These are phyloP conservation scores for Cantharis rustica DNA, from an alignment of 2,888 invertebrate species.

Conservation along the genomic window DNA sequence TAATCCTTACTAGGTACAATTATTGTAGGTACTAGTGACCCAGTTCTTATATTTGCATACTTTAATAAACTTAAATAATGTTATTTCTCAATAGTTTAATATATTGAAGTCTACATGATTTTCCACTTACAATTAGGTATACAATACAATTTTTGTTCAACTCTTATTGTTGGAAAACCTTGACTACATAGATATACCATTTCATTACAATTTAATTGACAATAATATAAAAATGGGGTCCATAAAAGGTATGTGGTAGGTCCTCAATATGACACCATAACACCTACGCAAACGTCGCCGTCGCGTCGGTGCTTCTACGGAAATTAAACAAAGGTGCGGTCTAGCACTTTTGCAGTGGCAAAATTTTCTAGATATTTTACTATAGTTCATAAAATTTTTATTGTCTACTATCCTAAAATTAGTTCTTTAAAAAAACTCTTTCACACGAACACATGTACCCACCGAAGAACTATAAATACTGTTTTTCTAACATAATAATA, in stretches of 20 bases:
- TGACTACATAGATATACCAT: background rate
- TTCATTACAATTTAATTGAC: background rate
- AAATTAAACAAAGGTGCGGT: conserved; percentile 43
- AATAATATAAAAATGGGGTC: background rate
- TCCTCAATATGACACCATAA: conserved; percentile 38
- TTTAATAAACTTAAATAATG: background rate
- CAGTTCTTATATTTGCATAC: too few relatives aligned
- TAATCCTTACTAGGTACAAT: too few relatives aligned
- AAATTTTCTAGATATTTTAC: background rate
- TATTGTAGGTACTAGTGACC: too few relatives aligned
- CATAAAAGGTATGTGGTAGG: conserved; percentile 25
- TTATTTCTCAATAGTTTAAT: background rate
- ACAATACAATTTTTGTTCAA: background rate
- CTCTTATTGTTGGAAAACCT: background rate
- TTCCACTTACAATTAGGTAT: background rate
- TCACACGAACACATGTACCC: too few relatives aligned
- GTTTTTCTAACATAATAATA: too few relatives aligned
- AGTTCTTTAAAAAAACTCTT: too few relatives aligned
- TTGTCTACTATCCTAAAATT: too few relatives aligned
- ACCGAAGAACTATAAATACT: too few relatives aligned
- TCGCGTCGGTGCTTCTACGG: conserved; percentile 41
- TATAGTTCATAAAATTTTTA: too few relatives aligned
- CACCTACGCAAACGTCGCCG: conserved; percentile 39
- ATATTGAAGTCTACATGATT: background rate
- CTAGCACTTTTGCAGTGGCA: conserved; percentile 34